Evolutionary conservation across 2,113 vertebrate genomes (phyloP), one percentile per base, ranked within the genome.

Genomic region (Aegithalos caudatus): DNA sequence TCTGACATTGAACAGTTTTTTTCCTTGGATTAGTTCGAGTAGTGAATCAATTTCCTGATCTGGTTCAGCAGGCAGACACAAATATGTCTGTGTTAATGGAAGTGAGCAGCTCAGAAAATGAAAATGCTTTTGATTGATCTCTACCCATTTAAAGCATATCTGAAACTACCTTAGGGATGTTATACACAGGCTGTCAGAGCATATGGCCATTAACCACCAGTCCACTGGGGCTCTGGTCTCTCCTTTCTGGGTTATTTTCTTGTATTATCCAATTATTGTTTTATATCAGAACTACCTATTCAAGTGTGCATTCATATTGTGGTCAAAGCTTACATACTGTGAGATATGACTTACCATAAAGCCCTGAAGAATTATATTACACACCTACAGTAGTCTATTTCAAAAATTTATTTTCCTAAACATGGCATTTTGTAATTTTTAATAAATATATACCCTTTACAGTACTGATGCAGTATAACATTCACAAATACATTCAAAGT

Each of bases 21-120:
- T 42, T 27, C 47, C 58, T 65, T 83, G 64, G 82, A 82, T 94
- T 90, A 93, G 20, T 73, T 57, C 11, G 47, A 69, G 50, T 4
- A 80, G 35, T 10, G 12, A 91, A 92, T 77, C 62, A 17, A 70
- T 90, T 47, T 79, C 72, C 69, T 44, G 37, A 81, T 79, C 69
- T 84, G 70, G 70, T 71, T 96, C 79, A 83, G 86, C 88, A 72
- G 48, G 78, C 92, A 88, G 88, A 79, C 85, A 91, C 47, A 86
- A 70, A 85, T 87, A 86, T 7, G 14, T 37, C 74, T 77, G 12
- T 33, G 64, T 57, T 92, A 77, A 77, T 76, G 83, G 35, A 65
- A 93, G 38, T 1, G 19, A 67, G 60, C 42, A 62, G 72, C 88
- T 86, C 71, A 54, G 70, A 67, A 79, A 40, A 88, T 50, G 67